Evolutionary conservation across 2,797 vertebrate genomes (phyloP).

Genomic region (Mallotus villosus): DNA sequence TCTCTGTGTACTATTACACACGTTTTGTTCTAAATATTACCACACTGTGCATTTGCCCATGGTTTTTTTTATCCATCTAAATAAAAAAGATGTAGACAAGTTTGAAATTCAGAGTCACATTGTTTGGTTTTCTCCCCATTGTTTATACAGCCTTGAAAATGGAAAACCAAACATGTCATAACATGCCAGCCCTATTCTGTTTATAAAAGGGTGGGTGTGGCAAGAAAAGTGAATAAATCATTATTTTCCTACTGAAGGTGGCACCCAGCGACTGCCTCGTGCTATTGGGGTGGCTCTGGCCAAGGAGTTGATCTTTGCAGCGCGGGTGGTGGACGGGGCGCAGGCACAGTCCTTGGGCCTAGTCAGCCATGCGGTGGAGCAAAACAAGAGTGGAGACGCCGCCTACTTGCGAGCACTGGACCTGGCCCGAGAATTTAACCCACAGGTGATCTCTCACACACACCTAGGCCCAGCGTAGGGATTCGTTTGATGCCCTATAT

Average conservation of each 20-base stretch:
- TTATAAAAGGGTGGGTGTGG: too few relatives aligned
- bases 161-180: too few relatives aligned
- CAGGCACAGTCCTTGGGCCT: conserved; percentile 87
- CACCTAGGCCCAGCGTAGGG: background rate
- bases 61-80: too few relatives aligned
- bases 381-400: conserved; percentile 89
- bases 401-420: conserved; percentile 89
- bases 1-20: too few relatives aligned
- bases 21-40: too few relatives aligned
- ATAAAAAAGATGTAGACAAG: too few relatives aligned
- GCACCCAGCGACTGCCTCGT: conserved; percentile 92
- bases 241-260: conserved; percentile 69
- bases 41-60: too few relatives aligned
- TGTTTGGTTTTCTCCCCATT: background rate
- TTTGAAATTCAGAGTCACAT: background rate
- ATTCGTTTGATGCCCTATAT: background rate
- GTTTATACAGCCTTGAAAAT: too few relatives aligned
- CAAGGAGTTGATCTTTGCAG: conserved; percentile 96
- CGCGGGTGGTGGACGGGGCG: conserved; percentile 82
- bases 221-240: too few relatives aligned
- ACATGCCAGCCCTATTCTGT: too few relatives aligned
- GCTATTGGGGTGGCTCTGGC: conserved; percentile 85
- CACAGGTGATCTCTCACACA: conserved; percentile 80
- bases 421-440: conserved; percentile 90
- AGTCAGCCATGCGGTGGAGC: conserved; percentile 88